Evolutionary conservation across 2,113 vertebrate species (phyloP), one percentile per base, ranked within the genome.

Genomic region (Caranx melampygus): DNA sequence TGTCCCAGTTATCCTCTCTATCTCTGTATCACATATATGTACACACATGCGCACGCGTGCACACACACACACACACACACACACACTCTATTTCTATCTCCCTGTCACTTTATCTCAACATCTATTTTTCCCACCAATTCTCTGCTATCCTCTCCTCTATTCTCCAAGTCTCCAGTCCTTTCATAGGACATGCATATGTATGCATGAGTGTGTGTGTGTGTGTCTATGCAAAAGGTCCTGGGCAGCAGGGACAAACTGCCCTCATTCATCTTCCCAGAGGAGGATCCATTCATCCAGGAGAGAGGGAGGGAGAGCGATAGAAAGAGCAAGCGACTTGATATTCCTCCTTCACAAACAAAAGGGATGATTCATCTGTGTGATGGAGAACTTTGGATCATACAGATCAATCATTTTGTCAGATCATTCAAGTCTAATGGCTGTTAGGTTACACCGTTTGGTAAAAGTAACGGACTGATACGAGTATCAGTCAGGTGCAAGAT

Each of bases 221-320:
- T 57, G 44, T 74, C 84, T 75, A 71, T 84, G 82, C 58, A 87
- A 86, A 89, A 78, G 60, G 78, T 87, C 65, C 75, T n/a, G 79
- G 67, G 81, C 61, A 88, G 82, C 68, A 51, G 83, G 88, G 71
- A 92, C 89, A 82, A 77, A 80, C 86, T 79, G 82, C 68, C 80
- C 87, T 84, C 87, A 83, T 93, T 88, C 88, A 87, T 93, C 88
- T 89, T 86, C 75, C 84, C 88, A 74, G 73, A 67, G 78, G 84
- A 83, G 80, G 61, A 75, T 47, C 88, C 77, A 82, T 89, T 84
- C 81, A 76, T 84, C 15, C 61, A 72, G 58, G 75, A 73, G 78
- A 58, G 72, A 80, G 52, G 26, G 58, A 74, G 87, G 63, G 72
- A 57, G 67, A 76, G 73, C 55, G 63, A 60, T 54, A 70, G 45